Percentiles rank a stretch among this genome's conserved stretches.
Conservation (phyloP, 2,888 invertebrate species). For the Athripsodes cinereus region DNA sequence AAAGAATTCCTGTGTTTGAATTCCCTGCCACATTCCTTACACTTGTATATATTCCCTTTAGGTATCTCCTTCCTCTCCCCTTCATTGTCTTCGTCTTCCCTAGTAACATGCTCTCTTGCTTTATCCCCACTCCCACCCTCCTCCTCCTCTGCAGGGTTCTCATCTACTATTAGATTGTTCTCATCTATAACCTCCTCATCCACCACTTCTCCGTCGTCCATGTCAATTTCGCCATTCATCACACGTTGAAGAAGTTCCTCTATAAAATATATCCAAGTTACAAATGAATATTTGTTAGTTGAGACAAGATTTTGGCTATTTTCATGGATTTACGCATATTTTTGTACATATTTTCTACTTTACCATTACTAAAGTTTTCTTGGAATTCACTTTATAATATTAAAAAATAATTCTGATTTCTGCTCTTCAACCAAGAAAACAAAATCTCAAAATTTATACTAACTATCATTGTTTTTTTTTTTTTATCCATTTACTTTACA, state of each 20-base stretch:
- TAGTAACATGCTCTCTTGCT: slow-evolving; percentile 13
- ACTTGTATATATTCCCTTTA: slow-evolving; percentile 36
- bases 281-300: not conserved
- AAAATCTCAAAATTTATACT: too few relatives aligned
- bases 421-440: too few relatives aligned
- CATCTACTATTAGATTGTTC: slow-evolving; percentile 9
- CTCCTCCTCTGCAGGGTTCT: slow-evolving; percentile 9
- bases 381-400: too few relatives aligned
- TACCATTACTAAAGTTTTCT: too few relatives aligned
- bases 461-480: too few relatives aligned
- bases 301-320: not conserved
- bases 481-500: too few relatives aligned
- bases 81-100: slow-evolving; percentile 31
- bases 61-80: slow-evolving; percentile 7
- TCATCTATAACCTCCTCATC: slow-evolving; percentile 29
- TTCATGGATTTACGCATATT: too few relatives aligned
- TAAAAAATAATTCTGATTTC: too few relatives aligned
- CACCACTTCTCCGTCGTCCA: slow-evolving; percentile 21
- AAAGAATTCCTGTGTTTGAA: slow-evolving; percentile 80
- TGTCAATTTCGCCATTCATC: slow-evolving; percentile 38
- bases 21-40: slow-evolving; percentile 63
- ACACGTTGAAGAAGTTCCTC: slow-evolving; percentile 45
- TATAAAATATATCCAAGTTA: too few relatives aligned
- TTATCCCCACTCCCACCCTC: slow-evolving; percentile 16
- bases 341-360: not conserved